Percentiles rank a stretch among this genome's conserved stretches.
Conservation (phyloP, 1,140 invertebrate genomes). For the Gryllus bimaculatus region DNA sequence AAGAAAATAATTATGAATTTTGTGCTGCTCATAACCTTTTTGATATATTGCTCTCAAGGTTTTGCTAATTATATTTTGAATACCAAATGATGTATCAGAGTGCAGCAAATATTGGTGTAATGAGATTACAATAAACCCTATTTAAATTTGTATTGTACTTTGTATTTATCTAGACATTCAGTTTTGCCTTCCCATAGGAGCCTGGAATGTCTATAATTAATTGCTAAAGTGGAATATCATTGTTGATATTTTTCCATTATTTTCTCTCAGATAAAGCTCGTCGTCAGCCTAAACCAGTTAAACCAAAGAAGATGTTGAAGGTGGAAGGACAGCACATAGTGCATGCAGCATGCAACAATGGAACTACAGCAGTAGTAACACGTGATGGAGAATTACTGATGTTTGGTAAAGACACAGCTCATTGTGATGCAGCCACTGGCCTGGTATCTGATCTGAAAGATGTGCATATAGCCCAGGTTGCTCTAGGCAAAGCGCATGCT, state of each 20-base stretch:
- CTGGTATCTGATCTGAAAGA: conserved; percentile 65
- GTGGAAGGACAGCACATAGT: conserved; percentile 76
- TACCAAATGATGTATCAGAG: no score
- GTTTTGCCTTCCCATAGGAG: no score
- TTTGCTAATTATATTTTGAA: no score
- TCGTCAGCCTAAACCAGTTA: conserved; percentile 77
- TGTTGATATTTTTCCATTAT: background rate
- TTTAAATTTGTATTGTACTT: no score
- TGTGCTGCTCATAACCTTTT: no score
- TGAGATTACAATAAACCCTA: no score
- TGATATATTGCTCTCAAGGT: no score
- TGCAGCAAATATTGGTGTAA: no score
- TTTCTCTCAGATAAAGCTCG: conserved; percentile 55
- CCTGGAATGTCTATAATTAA: background rate
- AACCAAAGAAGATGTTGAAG: conserved; percentile 87
- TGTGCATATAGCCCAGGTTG: conserved; percentile 71
- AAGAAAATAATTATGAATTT: no score
- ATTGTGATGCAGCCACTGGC: conserved; percentile 69
- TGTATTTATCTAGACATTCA: no score
- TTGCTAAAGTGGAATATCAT: background rate
- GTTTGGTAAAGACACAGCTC: conserved; percentile 90
- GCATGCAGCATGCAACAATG: conserved; percentile 85
- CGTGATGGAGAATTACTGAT: conserved; percentile 80
- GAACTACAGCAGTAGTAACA: conserved; percentile 84
- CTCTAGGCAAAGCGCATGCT: conserved; percentile 91